Evolutionary conservation across 2,797 vertebrate genomes (phyloP).

Genomic region (Parambassis ranga): DNA sequence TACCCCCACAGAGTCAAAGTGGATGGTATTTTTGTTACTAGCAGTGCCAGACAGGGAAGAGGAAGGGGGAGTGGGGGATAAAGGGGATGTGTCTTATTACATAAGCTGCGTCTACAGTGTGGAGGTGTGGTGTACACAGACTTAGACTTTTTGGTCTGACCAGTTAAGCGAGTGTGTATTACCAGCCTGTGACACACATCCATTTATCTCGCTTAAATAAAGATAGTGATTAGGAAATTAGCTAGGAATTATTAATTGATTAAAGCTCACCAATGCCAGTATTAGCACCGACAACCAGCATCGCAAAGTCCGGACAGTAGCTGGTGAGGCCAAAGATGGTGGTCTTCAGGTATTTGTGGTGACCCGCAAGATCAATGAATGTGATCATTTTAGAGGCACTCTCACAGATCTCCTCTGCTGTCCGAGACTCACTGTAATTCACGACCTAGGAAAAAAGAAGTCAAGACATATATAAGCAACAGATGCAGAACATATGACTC

Average conservation of each 20-base stretch:
- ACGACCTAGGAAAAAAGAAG: conserved; percentile 83
- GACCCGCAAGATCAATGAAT: conserved; percentile 97
- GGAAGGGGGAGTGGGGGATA: not conserved
- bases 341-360: conserved; percentile 98
- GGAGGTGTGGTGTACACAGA: conserved; percentile 36
- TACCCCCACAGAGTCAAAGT: conserved; percentile 28
- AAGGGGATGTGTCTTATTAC: conserved; percentile 30
- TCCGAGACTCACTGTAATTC: conserved; percentile 97
- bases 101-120: conserved; percentile 35
- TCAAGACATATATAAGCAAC: not conserved
- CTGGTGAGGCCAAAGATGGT: conserved; percentile 98
- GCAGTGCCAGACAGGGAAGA: not conserved
- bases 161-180: not conserved
- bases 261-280: conserved; percentile 91
- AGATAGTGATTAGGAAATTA: no score
- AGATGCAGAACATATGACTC: not conserved
- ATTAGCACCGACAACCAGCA: conserved; percentile 97
- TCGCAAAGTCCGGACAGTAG: conserved; percentile 98
- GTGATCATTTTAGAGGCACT: conserved; percentile 99
- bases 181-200: not conserved
- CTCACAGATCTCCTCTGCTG: conserved; percentile 97
- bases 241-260: not conserved
- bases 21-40: conserved; percentile 48
- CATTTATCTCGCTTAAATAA: no score
- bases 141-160: conserved; percentile 5